Percentiles rank a stretch among this genome's conserved stretches.
phyloP scores from a whole-genome alignment of 2,888 invertebrate species.

The Luffia ferchaultella region DNA sequence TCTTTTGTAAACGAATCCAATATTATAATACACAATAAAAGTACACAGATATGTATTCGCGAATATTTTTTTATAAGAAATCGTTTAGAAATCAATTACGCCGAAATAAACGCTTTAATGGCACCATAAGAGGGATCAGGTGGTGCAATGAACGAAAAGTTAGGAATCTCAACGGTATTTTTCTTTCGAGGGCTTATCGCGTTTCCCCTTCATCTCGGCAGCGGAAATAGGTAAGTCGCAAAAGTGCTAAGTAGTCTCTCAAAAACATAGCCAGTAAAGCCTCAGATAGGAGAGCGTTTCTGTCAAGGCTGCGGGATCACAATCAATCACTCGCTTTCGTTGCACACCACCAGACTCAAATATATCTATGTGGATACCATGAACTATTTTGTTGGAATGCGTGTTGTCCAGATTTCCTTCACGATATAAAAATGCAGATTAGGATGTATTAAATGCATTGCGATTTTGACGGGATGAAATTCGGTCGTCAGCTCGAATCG shows the following conservation, averaged over 20 bases:
- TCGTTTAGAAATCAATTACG: background rate
- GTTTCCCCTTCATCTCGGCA: background rate
- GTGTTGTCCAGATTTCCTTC: too few relatives aligned
- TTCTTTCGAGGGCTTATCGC: constrained; percentile 8
- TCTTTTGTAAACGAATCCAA: too few relatives aligned
- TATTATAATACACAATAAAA: too few relatives aligned
- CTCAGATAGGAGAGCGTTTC: constrained; percentile 11
- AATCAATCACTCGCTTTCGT: background rate
- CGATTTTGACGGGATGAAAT: too few relatives aligned
- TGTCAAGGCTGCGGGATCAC: constrained; percentile 7
- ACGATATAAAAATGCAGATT: too few relatives aligned
- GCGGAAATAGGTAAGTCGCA: constrained; percentile 17
- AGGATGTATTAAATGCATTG: too few relatives aligned
- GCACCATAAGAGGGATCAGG: constrained; percentile 6
- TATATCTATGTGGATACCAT: too few relatives aligned
- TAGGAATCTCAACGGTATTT: constrained; percentile 8
- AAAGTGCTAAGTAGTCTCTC: constrained; percentile 22
- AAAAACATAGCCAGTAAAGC: constrained; percentile 22
- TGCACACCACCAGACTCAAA: too few relatives aligned
- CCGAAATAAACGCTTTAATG: constrained; percentile 3
- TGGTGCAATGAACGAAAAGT: constrained; percentile 4
- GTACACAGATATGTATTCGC: too few relatives aligned
- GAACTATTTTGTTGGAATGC: too few relatives aligned
- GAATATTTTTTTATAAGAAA: too few relatives aligned
- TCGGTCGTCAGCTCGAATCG: background rate